Evolutionary conservation across 2,888 invertebrate genomes (phyloP), one percentile per base, ranked within the genome.

Genomic region (Neoitamus cyanurus): DNA sequence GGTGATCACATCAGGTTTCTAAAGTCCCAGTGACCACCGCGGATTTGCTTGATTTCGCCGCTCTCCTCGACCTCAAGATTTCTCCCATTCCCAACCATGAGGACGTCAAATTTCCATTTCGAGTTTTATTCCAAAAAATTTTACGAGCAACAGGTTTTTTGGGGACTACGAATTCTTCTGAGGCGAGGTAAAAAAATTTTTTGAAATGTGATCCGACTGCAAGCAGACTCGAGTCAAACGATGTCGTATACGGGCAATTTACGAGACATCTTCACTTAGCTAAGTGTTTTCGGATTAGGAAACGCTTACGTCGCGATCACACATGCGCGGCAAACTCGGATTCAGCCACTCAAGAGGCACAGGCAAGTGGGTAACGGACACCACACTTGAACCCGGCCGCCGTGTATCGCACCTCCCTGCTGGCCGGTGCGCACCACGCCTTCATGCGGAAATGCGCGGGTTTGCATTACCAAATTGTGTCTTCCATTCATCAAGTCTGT

Each of bases 91-190:
- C 42, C 28, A 48, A 15, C 48, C 20, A 58, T 30, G 42, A 34
- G 25, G 75, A 42, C 25, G 75, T 75, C 75, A 75, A 75, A 75
- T 75, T 75, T 75, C 75, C 75, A 75, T 75, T 75, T 75, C 75
- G 42, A 75, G 75, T 75, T 75, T 75, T 75, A 34, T 75, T 75
- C 42, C 42, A 75, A 73, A 75, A 75, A 58, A n/a, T 31, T 75
- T 75, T 75, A 75, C 46, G 42, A 46, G 75, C 75, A 75, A 75
- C 75, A 75, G 75, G 75, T 75, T 75, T 75, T 73, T 73, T 73
- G n/a, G 34, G 58, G 36, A 42, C 75, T 13, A 42, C 15, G 42
- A 42, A 42, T 42, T 42, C 20, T 58, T 58, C 58, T 58, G 58
- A 15, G 58, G 20, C 20, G 25, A 25, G 20, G 20, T 15, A 37